A percentile compares a stretch with the other conserved stretches of the same genome.
phyloP scores from a whole-genome alignment of 2,888 invertebrate species.

The Agonum fuliginosum region DNA sequence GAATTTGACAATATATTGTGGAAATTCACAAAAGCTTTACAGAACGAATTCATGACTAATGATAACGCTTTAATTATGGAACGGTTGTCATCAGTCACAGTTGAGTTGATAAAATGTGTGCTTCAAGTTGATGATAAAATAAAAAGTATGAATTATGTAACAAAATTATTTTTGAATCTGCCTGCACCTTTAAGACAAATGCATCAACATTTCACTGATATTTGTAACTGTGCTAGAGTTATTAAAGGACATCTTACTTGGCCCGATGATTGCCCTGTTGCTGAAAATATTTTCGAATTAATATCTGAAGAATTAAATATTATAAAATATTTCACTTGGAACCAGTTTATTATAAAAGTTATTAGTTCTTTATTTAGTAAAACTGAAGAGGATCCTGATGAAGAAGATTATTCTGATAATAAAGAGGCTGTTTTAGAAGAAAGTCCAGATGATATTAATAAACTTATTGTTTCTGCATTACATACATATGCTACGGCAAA shows the following conservation, averaged over 20 bases:
- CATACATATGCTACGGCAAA: constrained; percentile 69
- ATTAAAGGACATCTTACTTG: constrained; percentile 66
- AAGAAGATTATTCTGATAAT: constrained; percentile 64
- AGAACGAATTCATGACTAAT: constrained; percentile 66
- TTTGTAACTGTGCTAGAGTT: constrained; percentile 67
- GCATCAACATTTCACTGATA: constrained; percentile 62
- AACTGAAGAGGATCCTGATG: constrained; percentile 64
- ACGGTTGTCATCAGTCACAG: constrained; percentile 64
- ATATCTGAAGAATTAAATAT: constrained; percentile 64
- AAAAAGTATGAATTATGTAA: constrained; percentile 64
- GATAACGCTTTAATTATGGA: constrained; percentile 59
- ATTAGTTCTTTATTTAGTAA: constrained; percentile 63
- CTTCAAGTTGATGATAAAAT: constrained; percentile 62
- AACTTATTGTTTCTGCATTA: constrained; percentile 68
- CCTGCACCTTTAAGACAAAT: constrained; percentile 63
- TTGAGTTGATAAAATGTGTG: constrained; percentile 66
- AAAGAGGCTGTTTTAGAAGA: constrained; percentile 64
- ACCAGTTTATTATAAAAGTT: constrained; percentile 66
- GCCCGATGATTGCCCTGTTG: constrained; percentile 62
- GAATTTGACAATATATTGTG: constrained; percentile 67
- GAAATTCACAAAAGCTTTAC: constrained; percentile 68
- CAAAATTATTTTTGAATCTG: constrained; percentile 65
- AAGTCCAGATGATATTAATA: constrained; percentile 66
- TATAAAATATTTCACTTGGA: constrained; percentile 68
- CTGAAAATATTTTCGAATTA: constrained; percentile 55